Conservation (phyloP, 2,797 vertebrate genomes). For the Characodon lateralis region DNA sequence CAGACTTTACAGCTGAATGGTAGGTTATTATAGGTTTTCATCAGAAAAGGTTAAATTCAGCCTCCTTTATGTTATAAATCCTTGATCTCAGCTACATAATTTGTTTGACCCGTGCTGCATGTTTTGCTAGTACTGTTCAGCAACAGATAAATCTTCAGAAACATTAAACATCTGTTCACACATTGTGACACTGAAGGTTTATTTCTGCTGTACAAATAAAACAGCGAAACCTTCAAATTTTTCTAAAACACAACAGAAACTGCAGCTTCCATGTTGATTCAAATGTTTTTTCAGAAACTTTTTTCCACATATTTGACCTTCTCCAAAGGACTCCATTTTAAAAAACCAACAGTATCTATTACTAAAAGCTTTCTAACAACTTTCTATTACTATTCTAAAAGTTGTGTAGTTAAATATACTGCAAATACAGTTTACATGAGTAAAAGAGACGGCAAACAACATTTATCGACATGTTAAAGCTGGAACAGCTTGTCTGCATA, state of each 20-base stretch:
- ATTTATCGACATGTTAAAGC: too few relatives aligned
- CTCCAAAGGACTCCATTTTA: too few relatives aligned
- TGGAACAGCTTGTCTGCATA: too few relatives aligned
- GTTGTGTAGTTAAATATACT: too few relatives aligned
- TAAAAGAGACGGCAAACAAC: too few relatives aligned
- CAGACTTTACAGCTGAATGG: not conserved
- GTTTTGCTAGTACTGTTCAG: too few relatives aligned
- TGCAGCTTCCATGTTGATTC: not conserved
- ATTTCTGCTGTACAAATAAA: not conserved
- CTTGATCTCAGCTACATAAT: not conserved
- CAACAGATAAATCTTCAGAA: not conserved
- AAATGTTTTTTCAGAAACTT: not conserved
- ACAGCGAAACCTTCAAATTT: not conserved
- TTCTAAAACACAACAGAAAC: not conserved
- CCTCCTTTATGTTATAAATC: too few relatives aligned
- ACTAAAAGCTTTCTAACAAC: not conserved
- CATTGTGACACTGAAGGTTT: not conserved
- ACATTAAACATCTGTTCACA: not conserved
- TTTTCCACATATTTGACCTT: too few relatives aligned
- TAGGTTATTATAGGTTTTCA: too few relatives aligned
- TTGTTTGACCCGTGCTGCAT: not conserved
- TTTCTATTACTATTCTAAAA: not conserved
- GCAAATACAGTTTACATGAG: too few relatives aligned
- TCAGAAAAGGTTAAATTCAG: too few relatives aligned
- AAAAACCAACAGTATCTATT: not conserved